Evolutionary conservation across 2,797 vertebrate species (phyloP), one percentile per base, ranked within the genome.

Genomic region (Anableps anableps): DNA sequence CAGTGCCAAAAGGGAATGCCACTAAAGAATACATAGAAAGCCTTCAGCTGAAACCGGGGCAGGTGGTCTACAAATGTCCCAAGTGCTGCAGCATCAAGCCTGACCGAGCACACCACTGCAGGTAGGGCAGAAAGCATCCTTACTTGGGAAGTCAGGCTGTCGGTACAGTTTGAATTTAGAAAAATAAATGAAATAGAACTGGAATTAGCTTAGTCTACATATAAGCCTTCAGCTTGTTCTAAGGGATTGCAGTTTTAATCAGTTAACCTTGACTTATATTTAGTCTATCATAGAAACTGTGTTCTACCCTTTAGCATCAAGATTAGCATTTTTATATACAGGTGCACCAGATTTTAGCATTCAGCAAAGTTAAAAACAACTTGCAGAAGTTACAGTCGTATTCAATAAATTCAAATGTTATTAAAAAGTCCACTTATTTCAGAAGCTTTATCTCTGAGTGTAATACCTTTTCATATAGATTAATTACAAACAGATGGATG

Each of bases 31-130:
- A 98, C 93, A 99, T 99, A 2, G 98, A 99, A 94, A 99, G 98
- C 92, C 96, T 99, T 88, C 98, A 99, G 93, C 92, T 99, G 85
- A 99, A 99, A 93, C 98, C 98, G 1, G 98, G 98, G 34, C 98
- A 99, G 92, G 98, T 99, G 93, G 97, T 99, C 83, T 99, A 99
- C 95, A 99, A 99, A 93, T 99, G 98, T 93, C 98, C 98, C 85
- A 99, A 99, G 83, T 99, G 98, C 93, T 98, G 98, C 95, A 99
- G 98, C 95, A 99, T 99, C 94, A 99, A 99, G 91, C 98, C 98
- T 0, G 98, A 99, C 92, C 93, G 98, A 92, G 98, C 98, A 64
- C 98, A 99, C 93, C 98, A 99, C 95, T 99, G 98, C 97, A 99
- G 98, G 98, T 99, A 96, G 86, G 75, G 4, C 79, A 64, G 26